These are phyloP conservation scores for Melanaphis sacchari DNA, from an alignment of 1,140 invertebrate genomes.

Conservation along the genomic window DNA sequence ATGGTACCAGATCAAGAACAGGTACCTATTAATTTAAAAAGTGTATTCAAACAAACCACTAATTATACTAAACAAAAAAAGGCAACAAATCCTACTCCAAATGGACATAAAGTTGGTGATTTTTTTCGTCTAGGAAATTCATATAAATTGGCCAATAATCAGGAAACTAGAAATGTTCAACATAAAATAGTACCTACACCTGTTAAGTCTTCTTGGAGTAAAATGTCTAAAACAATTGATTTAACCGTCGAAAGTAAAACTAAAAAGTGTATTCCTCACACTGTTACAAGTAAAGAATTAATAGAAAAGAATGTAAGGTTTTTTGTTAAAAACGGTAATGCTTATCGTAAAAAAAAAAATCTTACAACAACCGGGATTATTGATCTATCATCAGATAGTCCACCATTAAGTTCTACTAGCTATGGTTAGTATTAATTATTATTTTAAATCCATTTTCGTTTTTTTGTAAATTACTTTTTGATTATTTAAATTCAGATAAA, in stretches of 20 bases:
- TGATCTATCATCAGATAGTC: background rate
- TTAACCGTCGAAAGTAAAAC: background rate
- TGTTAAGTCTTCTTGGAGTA: background rate
- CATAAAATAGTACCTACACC: background rate
- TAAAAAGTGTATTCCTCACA: constrained; percentile 1
- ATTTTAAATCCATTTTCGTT: background rate
- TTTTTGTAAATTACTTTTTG: background rate
- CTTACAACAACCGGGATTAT: no score
- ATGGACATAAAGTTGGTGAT: background rate
- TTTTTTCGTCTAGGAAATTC: background rate
- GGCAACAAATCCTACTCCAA: background rate
- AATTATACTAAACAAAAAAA: constrained; percentile 41
- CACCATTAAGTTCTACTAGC: background rate
- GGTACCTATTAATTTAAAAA: constrained; percentile 1
- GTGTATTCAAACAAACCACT: constrained; percentile 26
- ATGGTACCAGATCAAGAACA: constrained; percentile 26
- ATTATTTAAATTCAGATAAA: constrained; percentile 3
- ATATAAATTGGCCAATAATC: background rate
- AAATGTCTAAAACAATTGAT: background rate
- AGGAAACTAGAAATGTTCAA: background rate
- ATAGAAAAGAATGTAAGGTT: background rate
- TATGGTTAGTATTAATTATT: constrained; percentile 26
- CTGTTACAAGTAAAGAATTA: background rate
- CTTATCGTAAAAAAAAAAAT: background rate
- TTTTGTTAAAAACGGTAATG: background rate